Base-by-base conservation (phyloP, 2,113 vertebrate species). In the Megaleporinus macrocephalus region DNA sequence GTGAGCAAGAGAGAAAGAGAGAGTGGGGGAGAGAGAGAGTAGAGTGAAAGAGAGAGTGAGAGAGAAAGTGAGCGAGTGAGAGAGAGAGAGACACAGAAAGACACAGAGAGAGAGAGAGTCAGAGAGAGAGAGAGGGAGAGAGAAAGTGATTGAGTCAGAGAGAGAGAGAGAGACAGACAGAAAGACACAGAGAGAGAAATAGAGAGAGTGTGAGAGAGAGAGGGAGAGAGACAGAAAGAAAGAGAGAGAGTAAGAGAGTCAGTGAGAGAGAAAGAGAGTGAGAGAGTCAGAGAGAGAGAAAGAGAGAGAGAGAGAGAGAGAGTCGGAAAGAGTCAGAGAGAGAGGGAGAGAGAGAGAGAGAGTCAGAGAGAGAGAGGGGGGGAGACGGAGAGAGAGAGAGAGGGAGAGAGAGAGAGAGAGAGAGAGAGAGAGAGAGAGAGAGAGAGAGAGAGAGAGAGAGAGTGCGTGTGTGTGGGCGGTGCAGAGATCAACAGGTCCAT, bases 401-500 rank as follows among this genome's bases (percentile, higher is more conserved):
- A 36, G 6, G 6, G 33, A 36, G 33, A 36, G 33, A 36, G 33
- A 36, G 33, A 36, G 33, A 36, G 33, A 36, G 33, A 36, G 33
- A 36, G 33, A 36, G 33, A 44, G 41, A 4, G 41, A 44, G 4
- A 44, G 41, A 4, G 41, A 44, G 41, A 44, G 41, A 44, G 41
- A 4, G 41, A 44, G 61, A 41, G 79, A 36, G 77, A 69, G 77
- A 66, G 76, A 29, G 68, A 24, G 68, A 47, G 44, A 51, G 47
- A 51, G 70, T 73, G 41, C 27, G n/a, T 15, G 27, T 71, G 78
- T 26, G 73, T 47, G 78, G 70, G 85, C 22, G 76, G 71, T 63
- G 18, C 55, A 49, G 76, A 49, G 75, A 86, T 82, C 85, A 88
- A 78, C 85, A 85, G 75, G 80, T 76, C 79, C 70, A 81, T 85